phyloP scores from a whole-genome alignment of 2,888 invertebrate genomes.

The Chaetogeoica ovagalla region DNA sequence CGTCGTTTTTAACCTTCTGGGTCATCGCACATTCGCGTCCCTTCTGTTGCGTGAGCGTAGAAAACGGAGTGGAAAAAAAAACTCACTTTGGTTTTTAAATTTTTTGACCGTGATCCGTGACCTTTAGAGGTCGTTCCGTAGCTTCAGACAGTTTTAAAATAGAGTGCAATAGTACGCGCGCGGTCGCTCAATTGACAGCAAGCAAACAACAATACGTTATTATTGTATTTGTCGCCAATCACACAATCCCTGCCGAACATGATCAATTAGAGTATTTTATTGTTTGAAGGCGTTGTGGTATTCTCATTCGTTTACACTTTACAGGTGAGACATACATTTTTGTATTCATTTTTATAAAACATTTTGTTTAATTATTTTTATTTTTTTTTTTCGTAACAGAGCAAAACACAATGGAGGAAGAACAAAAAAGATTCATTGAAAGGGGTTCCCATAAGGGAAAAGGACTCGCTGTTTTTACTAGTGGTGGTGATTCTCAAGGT shows the following conservation, averaged over 20 bases:
- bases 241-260: not conserved
- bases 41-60: not conserved
- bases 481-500: slow-evolving; percentile 95
- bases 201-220: slow-evolving; percentile 1
- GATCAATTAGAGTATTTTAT: not conserved
- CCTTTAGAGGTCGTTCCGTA: slow-evolving; percentile 45
- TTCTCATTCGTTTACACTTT: not conserved
- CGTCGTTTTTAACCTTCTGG: not conserved
- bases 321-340: not conserved
- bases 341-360: not conserved
- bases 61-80: not conserved
- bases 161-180: slow-evolving; percentile 9
- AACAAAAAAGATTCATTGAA: slow-evolving; percentile 70
- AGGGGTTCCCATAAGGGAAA: slow-evolving; percentile 87
- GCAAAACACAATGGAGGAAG: slow-evolving; percentile 59
- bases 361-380: too few species aligned
- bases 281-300: not conserved
- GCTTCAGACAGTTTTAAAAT: slow-evolving; percentile 40
- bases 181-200: slow-evolving; percentile 28
- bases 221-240: not conserved
- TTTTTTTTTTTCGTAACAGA: not conserved
- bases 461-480: slow-evolving; percentile 93
- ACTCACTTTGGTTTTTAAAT: not conserved
- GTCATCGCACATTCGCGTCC: not conserved
- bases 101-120: slow-evolving; percentile 46